Conservation (phyloP, 2,888 invertebrate genomes). For the Perdita meconis region DNA sequence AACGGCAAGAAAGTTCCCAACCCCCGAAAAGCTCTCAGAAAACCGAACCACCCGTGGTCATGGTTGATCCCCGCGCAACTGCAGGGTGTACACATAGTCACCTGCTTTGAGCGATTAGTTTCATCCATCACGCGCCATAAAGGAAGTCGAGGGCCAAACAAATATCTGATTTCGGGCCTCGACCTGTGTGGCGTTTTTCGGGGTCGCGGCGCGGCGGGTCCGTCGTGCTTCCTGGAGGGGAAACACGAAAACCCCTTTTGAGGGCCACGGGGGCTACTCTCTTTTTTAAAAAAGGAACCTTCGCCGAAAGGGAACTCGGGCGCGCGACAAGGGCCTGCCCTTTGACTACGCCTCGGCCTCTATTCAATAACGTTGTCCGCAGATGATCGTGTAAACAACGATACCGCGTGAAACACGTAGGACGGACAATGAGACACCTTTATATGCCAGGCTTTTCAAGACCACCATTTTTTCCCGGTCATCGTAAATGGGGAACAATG, state of each 20-base stretch:
- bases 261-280: conserved; percentile 45
- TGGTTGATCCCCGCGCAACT: conserved; percentile 45
- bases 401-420: conserved; percentile 35
- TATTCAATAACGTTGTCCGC: conserved; percentile 60
- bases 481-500: conserved; percentile 43
- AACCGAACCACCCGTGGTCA: conserved; percentile 64
- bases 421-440: conserved; percentile 56
- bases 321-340: conserved; percentile 64
- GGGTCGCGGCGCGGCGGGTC: conserved; percentile 34
- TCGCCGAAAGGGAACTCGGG: conserved; percentile 35
- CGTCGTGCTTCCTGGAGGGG: conserved; percentile 40
- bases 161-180: conserved; percentile 73
- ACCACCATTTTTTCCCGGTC: conserved; percentile 15
- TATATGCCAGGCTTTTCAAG: conserved; percentile 18
- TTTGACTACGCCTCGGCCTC: conserved; percentile 60
- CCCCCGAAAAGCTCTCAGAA: conserved; percentile 18
- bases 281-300: neutral
- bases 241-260: conserved; percentile 59
- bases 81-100: conserved; percentile 48
- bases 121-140: conserved; percentile 74
- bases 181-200: conserved; percentile 74
- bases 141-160: conserved; percentile 61
- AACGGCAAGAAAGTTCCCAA: neutral
- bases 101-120: conserved; percentile 76
- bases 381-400: conserved; percentile 65